phyloP scores from a whole-genome alignment of 2,888 invertebrate genomes.

The Drosophila multiciliata region DNA sequence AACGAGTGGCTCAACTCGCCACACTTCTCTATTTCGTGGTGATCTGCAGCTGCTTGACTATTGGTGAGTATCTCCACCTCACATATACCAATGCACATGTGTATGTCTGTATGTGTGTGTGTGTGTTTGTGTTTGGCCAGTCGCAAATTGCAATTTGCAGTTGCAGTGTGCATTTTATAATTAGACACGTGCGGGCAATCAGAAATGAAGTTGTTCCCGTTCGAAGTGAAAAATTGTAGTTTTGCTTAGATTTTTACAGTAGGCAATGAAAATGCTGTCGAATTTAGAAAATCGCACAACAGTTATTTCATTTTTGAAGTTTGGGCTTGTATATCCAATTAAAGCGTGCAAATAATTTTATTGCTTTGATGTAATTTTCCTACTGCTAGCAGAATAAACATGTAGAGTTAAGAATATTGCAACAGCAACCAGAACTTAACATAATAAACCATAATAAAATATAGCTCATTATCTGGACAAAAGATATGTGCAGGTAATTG shows the following conservation, averaged over 20 bases:
- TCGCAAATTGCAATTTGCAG: constrained; percentile 17
- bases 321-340: not conserved
- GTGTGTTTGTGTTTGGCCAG: not conserved
- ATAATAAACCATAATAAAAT: not conserved
- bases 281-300: not conserved
- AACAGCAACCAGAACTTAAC: not conserved
- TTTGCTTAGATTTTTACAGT: not conserved
- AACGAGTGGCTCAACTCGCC: constrained; percentile 65
- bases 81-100: no score
- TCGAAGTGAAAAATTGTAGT: constrained; percentile 11
- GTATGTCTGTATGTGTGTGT: not conserved
- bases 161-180: constrained; percentile 41
- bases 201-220: constrained; percentile 38
- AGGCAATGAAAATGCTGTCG: not conserved
- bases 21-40: constrained; percentile 41
- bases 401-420: not conserved
- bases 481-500: constrained; percentile 6
- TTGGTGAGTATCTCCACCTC: constrained; percentile 56
- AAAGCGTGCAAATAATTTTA: not conserved
- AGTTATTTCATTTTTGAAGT: not conserved
- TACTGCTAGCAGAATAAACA: not conserved
- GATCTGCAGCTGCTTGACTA: constrained; percentile 69
- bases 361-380: constrained; percentile 1
- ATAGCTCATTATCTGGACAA: not conserved
- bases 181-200: constrained; percentile 46